These are phyloP conservation scores for Thecocarcelia acutangulata DNA, from an alignment of 2,888 invertebrate genomes.

Conservation along the genomic window DNA sequence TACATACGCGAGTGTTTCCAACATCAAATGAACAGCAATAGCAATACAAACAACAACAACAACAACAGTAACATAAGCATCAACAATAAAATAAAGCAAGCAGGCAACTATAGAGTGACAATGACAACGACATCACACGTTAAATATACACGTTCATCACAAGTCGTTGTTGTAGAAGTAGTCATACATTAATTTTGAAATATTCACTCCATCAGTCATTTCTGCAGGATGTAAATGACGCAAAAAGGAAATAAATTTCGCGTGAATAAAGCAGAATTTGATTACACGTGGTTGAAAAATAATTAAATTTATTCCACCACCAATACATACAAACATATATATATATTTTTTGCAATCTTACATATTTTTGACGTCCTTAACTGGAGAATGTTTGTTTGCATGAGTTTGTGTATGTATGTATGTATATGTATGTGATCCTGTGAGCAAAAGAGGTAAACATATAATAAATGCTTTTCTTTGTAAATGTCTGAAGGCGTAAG, in stretches of 20 bases:
- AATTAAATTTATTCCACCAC: conserved; percentile 59
- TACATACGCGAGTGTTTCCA: conserved; percentile 55
- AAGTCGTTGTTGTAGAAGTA: conserved; percentile 28
- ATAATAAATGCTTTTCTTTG: conserved; percentile 45
- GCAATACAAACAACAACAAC: conserved; percentile 24
- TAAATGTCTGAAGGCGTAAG: conserved; percentile 13
- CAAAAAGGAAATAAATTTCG: conserved; percentile 70
- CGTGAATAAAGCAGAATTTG: conserved; percentile 65
- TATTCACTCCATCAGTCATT: conserved; percentile 68
- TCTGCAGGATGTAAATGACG: conserved; percentile 67
- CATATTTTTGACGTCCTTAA: conserved; percentile 12
- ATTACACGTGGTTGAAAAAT: conserved; percentile 61
- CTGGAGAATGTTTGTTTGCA: not conserved
- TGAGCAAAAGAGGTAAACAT: conserved; percentile 6
- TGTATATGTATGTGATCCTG: not conserved
- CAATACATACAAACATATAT: conserved; percentile 2
- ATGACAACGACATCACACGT: conserved; percentile 63
- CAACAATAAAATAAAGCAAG: conserved; percentile 45
- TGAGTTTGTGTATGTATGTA: not conserved
- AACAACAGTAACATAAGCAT: conserved; percentile 33
- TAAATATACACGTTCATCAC: conserved; percentile 64
- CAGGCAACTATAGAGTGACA: conserved; percentile 52
- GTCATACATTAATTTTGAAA: conserved; percentile 67
- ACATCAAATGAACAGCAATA: conserved; percentile 63
- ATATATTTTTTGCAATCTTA: conserved; percentile 2